A percentile compares a stretch with the other conserved stretches of the same genome.
Conservation (phyloP, 2,113 vertebrate species). For the Hiodon tergisus region DNA sequence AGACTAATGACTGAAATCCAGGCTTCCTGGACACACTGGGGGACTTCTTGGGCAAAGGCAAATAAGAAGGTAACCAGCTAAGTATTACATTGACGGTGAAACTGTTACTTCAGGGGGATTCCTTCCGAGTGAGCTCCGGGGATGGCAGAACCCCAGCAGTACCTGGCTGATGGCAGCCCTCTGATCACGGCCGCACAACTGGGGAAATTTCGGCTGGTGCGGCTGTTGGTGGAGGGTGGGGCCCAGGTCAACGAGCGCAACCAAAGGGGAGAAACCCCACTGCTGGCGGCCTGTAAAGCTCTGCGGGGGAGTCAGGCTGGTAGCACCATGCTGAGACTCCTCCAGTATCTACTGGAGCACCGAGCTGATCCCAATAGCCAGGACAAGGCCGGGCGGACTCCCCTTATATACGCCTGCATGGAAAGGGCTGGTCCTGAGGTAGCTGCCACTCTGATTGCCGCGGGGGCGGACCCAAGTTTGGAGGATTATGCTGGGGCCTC, state of each 20-base stretch:
- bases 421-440: slow-evolving; percentile 48
- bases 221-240: slow-evolving; percentile 60
- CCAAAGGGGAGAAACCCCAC: slow-evolving; percentile 53
- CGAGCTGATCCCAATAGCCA: slow-evolving; percentile 55
- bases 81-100: neutral
- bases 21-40: neutral
- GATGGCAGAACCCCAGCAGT: slow-evolving; percentile 46
- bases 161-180: slow-evolving; percentile 48
- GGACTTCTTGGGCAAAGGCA: neutral
- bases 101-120: neutral
- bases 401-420: slow-evolving; percentile 63
- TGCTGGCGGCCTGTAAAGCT: slow-evolving; percentile 53
- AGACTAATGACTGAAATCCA: neutral
- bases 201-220: slow-evolving; percentile 57
- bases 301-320: slow-evolving; percentile 37
- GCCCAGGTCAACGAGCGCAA: slow-evolving; percentile 56
- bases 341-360: slow-evolving; percentile 53
- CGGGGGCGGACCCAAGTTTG: slow-evolving; percentile 56
- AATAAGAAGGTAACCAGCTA: neutral
- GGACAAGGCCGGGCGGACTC: slow-evolving; percentile 54
- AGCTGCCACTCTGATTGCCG: slow-evolving; percentile 44
- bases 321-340: slow-evolving; percentile 38
- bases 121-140: neutral
- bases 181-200: slow-evolving; percentile 52
- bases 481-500: slow-evolving; percentile 59